These are phyloP conservation scores for Drosophila athabasca DNA, from an alignment of 1,140 invertebrate species.

Conservation along the genomic window DNA sequence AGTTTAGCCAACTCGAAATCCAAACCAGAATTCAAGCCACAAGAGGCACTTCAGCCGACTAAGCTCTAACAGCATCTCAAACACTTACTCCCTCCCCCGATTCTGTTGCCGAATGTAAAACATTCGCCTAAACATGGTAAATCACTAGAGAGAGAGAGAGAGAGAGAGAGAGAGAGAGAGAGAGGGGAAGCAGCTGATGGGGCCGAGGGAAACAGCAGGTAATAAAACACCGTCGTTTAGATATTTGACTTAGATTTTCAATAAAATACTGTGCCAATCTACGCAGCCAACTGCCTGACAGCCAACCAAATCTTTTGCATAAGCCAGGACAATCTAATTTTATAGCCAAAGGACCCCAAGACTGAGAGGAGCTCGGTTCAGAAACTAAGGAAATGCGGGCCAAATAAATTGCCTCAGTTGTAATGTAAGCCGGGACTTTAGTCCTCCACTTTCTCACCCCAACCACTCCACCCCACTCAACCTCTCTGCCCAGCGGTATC, in stretches of 20 bases:
- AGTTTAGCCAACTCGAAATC: slow-evolving; percentile 40
- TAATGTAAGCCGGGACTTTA: slow-evolving; percentile 62
- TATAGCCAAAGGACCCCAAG: slow-evolving; percentile 38
- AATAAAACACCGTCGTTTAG: slow-evolving; percentile 78
- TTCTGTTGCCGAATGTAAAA: slow-evolving; percentile 47
- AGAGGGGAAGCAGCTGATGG: not conserved
- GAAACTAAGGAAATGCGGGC: slow-evolving; percentile 33
- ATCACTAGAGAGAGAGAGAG: slow-evolving; percentile 2
- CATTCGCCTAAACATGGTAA: slow-evolving; percentile 56
- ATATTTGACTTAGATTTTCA: slow-evolving; percentile 78
- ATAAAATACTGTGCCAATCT: slow-evolving; percentile 67
- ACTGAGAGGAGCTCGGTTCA: not conserved
- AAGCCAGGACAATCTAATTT: slow-evolving; percentile 79
- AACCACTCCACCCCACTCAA: too few relatives aligned
- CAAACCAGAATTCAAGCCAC: slow-evolving; percentile 15
- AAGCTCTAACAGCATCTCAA: not conserved
- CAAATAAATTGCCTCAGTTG: slow-evolving; percentile 75
- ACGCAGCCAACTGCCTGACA: slow-evolving; percentile 41
- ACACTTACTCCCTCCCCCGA: slow-evolving; percentile 9
- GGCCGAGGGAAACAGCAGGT: slow-evolving; percentile 40
- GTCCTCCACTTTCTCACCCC: not conserved
- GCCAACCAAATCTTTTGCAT: slow-evolving; percentile 63
- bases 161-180: not conserved
- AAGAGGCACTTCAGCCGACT: slow-evolving; percentile 32
- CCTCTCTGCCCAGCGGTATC: slow-evolving; percentile 27